These are phyloP conservation scores for Hipparchia semele DNA, from an alignment of 2,888 invertebrate species.

Conservation along the genomic window DNA sequence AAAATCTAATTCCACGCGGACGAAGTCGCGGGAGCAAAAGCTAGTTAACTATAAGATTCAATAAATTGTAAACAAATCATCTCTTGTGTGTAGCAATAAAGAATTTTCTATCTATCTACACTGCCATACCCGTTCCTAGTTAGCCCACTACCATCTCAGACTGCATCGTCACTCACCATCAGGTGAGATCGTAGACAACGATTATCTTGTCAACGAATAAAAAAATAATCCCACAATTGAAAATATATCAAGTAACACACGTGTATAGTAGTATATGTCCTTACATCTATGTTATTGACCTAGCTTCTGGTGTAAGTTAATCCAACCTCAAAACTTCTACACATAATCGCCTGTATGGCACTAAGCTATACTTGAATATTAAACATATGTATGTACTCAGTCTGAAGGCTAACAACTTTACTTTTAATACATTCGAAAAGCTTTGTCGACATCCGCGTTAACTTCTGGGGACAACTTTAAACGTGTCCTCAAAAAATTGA, in stretches of 20 bases:
- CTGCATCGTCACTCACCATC: too few relatives aligned
- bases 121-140: too few relatives aligned
- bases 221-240: conserved; percentile 4
- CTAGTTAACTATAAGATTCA: too few relatives aligned
- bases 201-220: too few relatives aligned
- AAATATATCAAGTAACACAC: conserved; percentile 16
- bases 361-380: conserved; percentile 48
- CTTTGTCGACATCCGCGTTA: conserved; percentile 69
- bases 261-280: conserved; percentile 23
- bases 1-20: too few relatives aligned
- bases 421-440: conserved; percentile 65
- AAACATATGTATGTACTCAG: conserved; percentile 49
- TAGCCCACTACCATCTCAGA: too few relatives aligned
- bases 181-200: too few relatives aligned
- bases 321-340: conserved; percentile 33
- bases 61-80: too few relatives aligned
- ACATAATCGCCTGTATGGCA: conserved; percentile 37
- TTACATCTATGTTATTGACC: conserved; percentile 39
- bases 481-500: conserved; percentile 37
- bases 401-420: conserved; percentile 70
- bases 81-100: too few relatives aligned
- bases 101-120: too few relatives aligned
- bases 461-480: conserved; percentile 45
- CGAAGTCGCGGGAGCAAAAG: too few relatives aligned
- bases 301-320: conserved; percentile 37